Percentiles rank a stretch among this genome's conserved stretches.
Conservation (phyloP, 2,797 vertebrate genomes). For the Sebastes itinus region DNA sequence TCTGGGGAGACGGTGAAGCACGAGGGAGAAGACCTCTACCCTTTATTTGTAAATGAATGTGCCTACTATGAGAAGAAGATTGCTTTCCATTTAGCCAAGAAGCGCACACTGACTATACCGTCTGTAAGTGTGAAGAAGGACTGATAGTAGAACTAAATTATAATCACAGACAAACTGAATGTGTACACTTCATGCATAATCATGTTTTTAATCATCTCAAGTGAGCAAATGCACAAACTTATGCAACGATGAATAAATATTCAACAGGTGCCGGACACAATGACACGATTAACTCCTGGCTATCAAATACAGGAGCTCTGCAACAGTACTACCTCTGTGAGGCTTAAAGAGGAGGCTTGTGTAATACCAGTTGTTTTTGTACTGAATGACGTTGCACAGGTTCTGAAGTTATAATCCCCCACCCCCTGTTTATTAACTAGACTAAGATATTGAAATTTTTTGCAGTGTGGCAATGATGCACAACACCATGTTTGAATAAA, state of each 20-base stretch:
- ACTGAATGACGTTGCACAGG: background rate
- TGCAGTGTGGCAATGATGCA: background rate
- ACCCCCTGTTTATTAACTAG: background rate
- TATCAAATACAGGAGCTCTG: background rate
- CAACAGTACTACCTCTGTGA: background rate
- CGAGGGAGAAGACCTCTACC: slow-evolving; percentile 78
- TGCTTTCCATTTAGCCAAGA: slow-evolving; percentile 79
- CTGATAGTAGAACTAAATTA: slow-evolving; percentile 12
- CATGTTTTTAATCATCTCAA: background rate
- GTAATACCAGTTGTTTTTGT: background rate
- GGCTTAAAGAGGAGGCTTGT: background rate
- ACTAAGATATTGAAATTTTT: background rate
- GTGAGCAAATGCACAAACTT: background rate
- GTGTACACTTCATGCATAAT: background rate
- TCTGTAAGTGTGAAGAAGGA: slow-evolving; percentile 61
- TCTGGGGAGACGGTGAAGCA: slow-evolving; percentile 78
- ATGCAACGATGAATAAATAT: background rate
- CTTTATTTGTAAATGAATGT: slow-evolving; percentile 87
- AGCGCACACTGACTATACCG: slow-evolving; percentile 67
- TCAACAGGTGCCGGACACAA: background rate
- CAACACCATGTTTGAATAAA: background rate
- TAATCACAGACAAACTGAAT: background rate
- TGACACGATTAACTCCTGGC: background rate
- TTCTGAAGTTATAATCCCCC: background rate
- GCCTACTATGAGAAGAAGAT: slow-evolving; percentile 87